Base-by-base conservation (phyloP, 1,140 invertebrate species). In the Brachionus asplanchnoidis region DNA sequence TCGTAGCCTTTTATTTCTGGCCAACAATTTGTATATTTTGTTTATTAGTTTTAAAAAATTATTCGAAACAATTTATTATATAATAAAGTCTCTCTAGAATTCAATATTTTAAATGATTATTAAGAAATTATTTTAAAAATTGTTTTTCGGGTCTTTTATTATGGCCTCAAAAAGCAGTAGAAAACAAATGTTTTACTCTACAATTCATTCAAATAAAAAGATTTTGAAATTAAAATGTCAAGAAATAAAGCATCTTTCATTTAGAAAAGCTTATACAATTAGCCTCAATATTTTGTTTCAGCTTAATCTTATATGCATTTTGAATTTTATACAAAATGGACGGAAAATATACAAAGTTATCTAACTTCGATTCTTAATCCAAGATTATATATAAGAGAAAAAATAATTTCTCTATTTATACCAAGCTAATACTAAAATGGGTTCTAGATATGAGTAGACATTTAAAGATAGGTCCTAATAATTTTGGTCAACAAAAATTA, bases 261-360 rank as follows among this genome's bases (percentile, higher is more conserved):
- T 20, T n/a, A 42, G n/a, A 73, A 68, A 73, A 73, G 68, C 68
- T 73, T 73, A 73, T 73, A 42, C 68, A 73, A 73, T 73, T 73
- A 73, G 42, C 17, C 32, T 42, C 6, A 73, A 73, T 40, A 42
- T 73, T 73, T 42, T 40, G 17, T 36, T 36, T 73, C 6, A 23
- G 11, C 66, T 6, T 73, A 73, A 73, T 73, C 68, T 42, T 14
- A 46, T 73, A 73, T 73, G 17, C 32, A 42, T 42, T 40, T 42
- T 20, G 17, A 60, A 5, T 46, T 46, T 46, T 46, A n/a, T 20
- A 60, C 6, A 60, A 20, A 60, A 60, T 60, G 53, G 53, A 60
- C 53, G 17, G 17, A 60, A 60, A 60, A 60, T 23, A 60, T 60
- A 26, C 20, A 60, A 17, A 53, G n/a, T 60, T 60, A 20, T 60